Percentiles rank a stretch among this genome's conserved stretches.
Conservation (phyloP, 2,113 vertebrate genomes). For the Microcebus griseorufus region DNA sequence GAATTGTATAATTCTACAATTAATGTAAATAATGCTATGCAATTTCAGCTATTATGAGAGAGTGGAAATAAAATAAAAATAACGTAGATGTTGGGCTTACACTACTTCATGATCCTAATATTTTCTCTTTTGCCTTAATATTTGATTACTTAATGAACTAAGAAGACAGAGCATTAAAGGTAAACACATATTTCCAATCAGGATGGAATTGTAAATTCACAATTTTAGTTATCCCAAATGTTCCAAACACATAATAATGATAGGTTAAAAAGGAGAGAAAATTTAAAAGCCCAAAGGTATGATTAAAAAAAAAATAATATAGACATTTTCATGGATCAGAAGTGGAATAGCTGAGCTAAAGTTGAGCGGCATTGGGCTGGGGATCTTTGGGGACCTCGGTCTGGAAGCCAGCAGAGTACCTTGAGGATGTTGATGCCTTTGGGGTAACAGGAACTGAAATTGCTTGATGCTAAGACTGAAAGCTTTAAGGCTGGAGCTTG, state of each 20-base stretch:
- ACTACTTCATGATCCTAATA: neutral
- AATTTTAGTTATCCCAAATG: neutral
- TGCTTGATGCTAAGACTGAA: neutral
- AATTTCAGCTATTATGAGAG: neutral
- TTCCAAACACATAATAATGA: neutral
- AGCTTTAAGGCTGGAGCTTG: neutral
- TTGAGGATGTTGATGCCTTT: neutral
- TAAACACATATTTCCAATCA: neutral
- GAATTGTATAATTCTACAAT: neutral
- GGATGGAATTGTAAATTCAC: neutral
- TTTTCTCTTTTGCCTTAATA: conserved; percentile 22
- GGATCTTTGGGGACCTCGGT: neutral
- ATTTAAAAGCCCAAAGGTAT: neutral
- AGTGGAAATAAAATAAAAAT: neutral
- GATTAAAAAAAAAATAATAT: neutral
- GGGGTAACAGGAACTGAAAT: neutral
- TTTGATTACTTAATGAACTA: conserved; percentile 1
- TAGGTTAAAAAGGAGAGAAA: neutral
- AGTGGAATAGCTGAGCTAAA: neutral
- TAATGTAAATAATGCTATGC: neutral
- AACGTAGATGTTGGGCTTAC: neutral
- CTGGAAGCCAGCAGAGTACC: neutral
- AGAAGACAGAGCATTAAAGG: neutral
- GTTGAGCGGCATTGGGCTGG: neutral
- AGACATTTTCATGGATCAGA: neutral